A percentile compares a stretch with the other conserved stretches of the same genome.
These are phyloP conservation scores for Nasonia oneida DNA, from an alignment of 2,888 invertebrate genomes.

Conservation along the genomic window DNA sequence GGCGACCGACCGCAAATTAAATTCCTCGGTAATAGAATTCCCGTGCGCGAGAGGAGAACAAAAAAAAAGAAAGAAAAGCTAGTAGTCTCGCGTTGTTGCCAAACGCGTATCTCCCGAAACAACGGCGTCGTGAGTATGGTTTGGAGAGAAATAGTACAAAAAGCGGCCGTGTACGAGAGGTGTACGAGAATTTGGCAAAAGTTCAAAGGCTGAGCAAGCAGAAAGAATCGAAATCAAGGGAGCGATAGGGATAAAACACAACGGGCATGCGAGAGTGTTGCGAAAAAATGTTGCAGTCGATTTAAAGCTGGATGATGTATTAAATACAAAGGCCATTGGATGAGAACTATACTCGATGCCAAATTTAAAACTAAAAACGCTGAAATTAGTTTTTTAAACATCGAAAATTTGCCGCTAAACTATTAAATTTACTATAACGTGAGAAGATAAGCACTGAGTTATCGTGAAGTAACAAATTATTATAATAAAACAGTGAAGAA, in stretches of 20 bases:
- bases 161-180: background rate
- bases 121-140: background rate
- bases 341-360: too few relatives aligned
- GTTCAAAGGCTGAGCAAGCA: constrained; percentile 45
- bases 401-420: too few relatives aligned
- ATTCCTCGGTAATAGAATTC: constrained; percentile 46
- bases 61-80: background rate
- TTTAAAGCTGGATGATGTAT: background rate
- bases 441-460: background rate
- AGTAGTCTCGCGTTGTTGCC: constrained; percentile 24
- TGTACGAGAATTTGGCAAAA: constrained; percentile 44
- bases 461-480: background rate
- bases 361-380: too few relatives aligned
- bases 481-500: background rate
- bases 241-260: background rate
- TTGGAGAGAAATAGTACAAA: background rate
- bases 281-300: background rate
- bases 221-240: constrained; percentile 23
- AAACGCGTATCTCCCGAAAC: constrained; percentile 3
- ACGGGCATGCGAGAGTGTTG: background rate
- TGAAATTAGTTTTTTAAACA: too few relatives aligned
- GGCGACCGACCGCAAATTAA: constrained; percentile 29
- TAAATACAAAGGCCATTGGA: too few relatives aligned
- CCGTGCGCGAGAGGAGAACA: background rate
- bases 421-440: background rate